A percentile compares a stretch with the other conserved stretches of the same genome.
These are phyloP conservation scores for Penelope pileata DNA, from an alignment of 2,113 vertebrate genomes.

Conservation along the genomic window DNA sequence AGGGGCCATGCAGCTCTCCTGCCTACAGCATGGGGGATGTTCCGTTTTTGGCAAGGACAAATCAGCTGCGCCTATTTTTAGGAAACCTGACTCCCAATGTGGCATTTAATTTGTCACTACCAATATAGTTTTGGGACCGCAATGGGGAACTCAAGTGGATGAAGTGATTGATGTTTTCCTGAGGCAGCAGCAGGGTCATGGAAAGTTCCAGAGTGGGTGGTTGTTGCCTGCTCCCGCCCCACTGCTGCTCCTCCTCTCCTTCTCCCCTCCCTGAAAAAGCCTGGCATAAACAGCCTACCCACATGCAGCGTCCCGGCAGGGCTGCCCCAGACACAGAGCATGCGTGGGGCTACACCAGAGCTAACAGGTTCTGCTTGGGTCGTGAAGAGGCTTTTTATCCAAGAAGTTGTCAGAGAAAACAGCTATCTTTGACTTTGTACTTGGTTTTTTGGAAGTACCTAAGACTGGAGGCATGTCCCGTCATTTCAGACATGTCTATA, in stretches of 20 bases:
- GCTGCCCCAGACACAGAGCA: not conserved
- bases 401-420: not conserved
- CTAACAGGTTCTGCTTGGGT: not conserved
- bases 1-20: not conserved
- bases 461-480: constrained; percentile 26
- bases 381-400: not conserved
- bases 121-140: constrained; percentile 5
- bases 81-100: not conserved
- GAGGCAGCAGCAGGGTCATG: constrained; percentile 3
- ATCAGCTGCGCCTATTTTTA: not conserved
- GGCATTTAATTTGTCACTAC: constrained; percentile 19
- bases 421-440: not conserved
- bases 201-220: constrained; percentile 45
- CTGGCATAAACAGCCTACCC: not conserved
- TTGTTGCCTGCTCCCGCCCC: not conserved
- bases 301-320: not conserved
- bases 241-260: not conserved
- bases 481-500: constrained; percentile 23
- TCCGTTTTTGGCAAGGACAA: not conserved
- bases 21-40: not conserved
- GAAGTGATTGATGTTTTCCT: not conserved
- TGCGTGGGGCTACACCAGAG: not conserved
- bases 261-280: not conserved
- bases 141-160: not conserved
- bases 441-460: not conserved